Conservation (phyloP, 2,888 invertebrate species). For the Corbicula japonica region DNA sequence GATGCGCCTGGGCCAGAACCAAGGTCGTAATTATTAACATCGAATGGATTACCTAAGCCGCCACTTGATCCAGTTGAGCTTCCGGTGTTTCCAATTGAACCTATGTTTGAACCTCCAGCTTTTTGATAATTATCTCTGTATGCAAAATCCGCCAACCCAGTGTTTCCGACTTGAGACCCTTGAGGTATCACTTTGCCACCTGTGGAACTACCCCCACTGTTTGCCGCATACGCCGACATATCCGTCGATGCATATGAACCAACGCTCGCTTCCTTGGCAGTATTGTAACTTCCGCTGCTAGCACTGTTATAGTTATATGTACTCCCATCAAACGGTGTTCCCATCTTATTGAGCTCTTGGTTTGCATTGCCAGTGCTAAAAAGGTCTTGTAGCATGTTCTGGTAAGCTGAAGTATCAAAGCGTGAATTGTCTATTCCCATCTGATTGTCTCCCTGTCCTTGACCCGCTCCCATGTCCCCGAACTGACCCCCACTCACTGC, state of each 20-base stretch:
- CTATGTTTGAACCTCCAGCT: not conserved
- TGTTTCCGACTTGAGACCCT: no score
- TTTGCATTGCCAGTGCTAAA: slow-evolving; percentile 49
- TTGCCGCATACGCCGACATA: slow-evolving; percentile 18
- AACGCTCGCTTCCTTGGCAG: slow-evolving; percentile 47
- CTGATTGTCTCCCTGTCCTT: not conserved
- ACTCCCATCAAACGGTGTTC: slow-evolving; percentile 51
- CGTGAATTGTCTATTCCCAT: slow-evolving; percentile 27
- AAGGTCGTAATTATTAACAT: slow-evolving; percentile 27
- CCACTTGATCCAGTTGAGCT: not conserved
- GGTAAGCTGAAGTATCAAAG: slow-evolving; percentile 60
- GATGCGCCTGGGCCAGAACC: not conserved
- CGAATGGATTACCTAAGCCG: slow-evolving; percentile 23
- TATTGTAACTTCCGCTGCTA: slow-evolving; percentile 36
- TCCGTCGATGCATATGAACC: slow-evolving; percentile 57
- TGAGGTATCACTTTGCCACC: no score
- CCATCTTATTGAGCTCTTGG: slow-evolving; percentile 30
- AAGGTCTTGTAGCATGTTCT: slow-evolving; percentile 55
- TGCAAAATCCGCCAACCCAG: no score
- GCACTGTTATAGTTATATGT: slow-evolving; percentile 16
- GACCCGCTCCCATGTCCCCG: slow-evolving; percentile 1
- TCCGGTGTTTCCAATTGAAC: slow-evolving; percentile 3
- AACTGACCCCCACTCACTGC: not conserved
- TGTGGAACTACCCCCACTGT: not conserved
- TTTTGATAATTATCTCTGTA: no score